Evolutionary conservation across 1,140 invertebrate species (phyloP).

Genomic region (Melipona quadrifasciata): DNA sequence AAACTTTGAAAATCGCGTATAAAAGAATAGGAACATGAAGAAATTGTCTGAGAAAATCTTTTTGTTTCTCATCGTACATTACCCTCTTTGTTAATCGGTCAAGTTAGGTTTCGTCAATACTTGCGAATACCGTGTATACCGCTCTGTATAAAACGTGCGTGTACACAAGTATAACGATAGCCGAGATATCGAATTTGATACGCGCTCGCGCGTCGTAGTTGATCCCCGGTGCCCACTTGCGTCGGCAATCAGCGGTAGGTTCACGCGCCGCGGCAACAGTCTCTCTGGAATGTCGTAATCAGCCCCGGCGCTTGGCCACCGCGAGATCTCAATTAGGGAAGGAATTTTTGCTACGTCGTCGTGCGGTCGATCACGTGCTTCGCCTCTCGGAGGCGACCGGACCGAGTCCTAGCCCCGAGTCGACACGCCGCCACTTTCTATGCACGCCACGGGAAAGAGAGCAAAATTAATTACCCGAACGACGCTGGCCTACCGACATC

Average conservation of each 20-base stretch:
- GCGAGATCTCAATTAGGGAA: slow-evolving; percentile 40
- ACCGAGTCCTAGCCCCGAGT: not conserved
- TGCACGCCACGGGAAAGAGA: slow-evolving; percentile 6
- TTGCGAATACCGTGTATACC: too few relatives aligned
- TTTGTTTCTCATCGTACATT: too few relatives aligned
- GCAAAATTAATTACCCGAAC: slow-evolving; percentile 36
- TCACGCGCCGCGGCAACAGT: slow-evolving; percentile 7
- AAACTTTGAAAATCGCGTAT: too few relatives aligned
- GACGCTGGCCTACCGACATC: not conserved
- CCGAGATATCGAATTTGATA: too few relatives aligned
- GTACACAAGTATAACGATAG: too few relatives aligned
- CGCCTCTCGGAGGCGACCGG: not conserved
- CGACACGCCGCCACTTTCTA: not conserved
- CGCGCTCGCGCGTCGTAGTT: too few relatives aligned
- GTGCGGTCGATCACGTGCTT: not conserved
- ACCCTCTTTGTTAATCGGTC: too few relatives aligned
- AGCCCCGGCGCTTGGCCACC: slow-evolving; percentile 21
- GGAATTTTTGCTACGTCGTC: slow-evolving; percentile 37
- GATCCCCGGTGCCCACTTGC: not conserved
- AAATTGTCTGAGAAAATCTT: too few relatives aligned
- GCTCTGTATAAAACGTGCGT: too few relatives aligned
- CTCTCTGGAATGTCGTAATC: slow-evolving; percentile 36
- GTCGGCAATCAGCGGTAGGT: slow-evolving; percentile 18
- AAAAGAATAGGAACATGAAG: too few relatives aligned
- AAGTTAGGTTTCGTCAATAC: too few relatives aligned